Conservation (phyloP, 2,888 invertebrate species). For the Lycocerus yunnanus region DNA sequence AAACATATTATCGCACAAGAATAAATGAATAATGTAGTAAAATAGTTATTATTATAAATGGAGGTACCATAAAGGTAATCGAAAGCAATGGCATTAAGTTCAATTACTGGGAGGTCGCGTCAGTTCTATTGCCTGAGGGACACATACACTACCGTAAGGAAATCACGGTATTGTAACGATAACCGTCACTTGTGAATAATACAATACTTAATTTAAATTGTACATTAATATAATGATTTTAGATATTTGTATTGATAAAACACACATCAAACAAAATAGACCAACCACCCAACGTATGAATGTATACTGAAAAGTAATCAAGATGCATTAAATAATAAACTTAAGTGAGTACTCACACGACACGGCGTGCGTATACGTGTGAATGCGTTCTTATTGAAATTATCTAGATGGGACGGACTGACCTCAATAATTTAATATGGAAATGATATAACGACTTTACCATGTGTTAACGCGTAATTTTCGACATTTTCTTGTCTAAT, state of each 20-base stretch:
- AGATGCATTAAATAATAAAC: neutral
- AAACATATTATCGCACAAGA: no score
- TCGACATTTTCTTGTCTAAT: no score
- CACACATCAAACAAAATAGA: neutral
- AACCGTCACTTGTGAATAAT: neutral
- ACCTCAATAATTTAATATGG: no score
- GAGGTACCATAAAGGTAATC: constrained; percentile 5
- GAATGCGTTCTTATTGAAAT: no score
- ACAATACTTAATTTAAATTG: neutral
- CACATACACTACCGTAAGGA: constrained; percentile 1
- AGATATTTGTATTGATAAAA: neutral
- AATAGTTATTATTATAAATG: neutral
- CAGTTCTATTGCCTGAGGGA: constrained; percentile 21
- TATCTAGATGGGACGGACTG: no score
- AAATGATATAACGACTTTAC: no score
- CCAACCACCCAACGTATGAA: neutral
- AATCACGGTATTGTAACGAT: constrained; percentile 4
- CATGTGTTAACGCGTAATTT: no score
- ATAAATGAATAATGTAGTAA: no score
- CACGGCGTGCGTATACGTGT: neutral
- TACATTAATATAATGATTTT: neutral
- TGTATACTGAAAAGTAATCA: neutral
- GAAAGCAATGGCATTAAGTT: constrained; percentile 41
- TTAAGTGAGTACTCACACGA: neutral
- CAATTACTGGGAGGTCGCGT: constrained; percentile 42